Percentiles rank a stretch among this genome's conserved stretches.
Conservation (phyloP, 1,140 invertebrate species). For the Cryptotermes secundus region DNA sequence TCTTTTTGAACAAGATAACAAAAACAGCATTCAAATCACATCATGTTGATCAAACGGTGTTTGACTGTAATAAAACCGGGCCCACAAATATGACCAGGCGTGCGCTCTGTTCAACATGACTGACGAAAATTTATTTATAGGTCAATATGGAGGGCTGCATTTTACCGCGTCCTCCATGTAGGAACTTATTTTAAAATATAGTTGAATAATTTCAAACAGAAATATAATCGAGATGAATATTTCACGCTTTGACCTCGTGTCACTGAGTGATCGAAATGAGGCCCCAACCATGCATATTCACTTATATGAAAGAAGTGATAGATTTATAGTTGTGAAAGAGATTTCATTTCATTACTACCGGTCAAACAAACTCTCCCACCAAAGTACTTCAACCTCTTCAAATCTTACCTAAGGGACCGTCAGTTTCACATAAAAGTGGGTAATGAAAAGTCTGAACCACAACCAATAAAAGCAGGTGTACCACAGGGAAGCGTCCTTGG, state of each 20-base stretch:
- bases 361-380: too few relatives aligned
- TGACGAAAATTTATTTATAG: not conserved
- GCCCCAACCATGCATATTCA: too few relatives aligned
- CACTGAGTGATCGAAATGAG: too few relatives aligned
- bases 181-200: not conserved
- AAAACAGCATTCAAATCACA: not conserved
- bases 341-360: too few relatives aligned
- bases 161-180: not conserved
- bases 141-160: not conserved
- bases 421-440: too few relatives aligned
- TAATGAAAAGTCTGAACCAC: too few relatives aligned
- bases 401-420: too few relatives aligned
- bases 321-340: too few relatives aligned
- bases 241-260: not conserved
- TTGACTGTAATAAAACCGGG: conserved; percentile 1
- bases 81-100: not conserved
- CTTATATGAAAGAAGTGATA: too few relatives aligned
- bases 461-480: too few relatives aligned
- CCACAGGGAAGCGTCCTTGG: too few relatives aligned
- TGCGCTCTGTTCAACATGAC: not conserved
- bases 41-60: conserved; percentile 16
- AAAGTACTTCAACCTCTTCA: too few relatives aligned
- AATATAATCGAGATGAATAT: not conserved
- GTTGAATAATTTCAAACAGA: not conserved
- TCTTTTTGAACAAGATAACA: not conserved